These are phyloP conservation scores for Aurelia coerulea DNA, from an alignment of 30 jellyfish, hydroid and myxozoan species.

Conservation along the genomic window DNA sequence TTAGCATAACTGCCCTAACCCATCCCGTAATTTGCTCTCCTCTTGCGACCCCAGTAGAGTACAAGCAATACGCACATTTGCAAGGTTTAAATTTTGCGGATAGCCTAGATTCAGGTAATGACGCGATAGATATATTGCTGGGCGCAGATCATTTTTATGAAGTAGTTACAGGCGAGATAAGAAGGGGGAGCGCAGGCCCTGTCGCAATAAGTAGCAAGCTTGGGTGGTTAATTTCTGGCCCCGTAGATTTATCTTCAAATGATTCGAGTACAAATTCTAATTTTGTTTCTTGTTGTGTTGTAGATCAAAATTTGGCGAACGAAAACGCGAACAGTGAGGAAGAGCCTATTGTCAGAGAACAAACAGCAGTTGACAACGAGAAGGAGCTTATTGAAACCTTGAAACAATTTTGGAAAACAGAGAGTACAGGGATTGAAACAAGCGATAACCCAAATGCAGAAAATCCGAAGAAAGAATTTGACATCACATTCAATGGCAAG, in stretches of 20 bases:
- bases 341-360: too few relatives aligned
- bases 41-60: too few relatives aligned
- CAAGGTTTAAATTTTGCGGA: constrained; percentile 11
- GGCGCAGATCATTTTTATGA: too few relatives aligned
- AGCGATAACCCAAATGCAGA: too few relatives aligned
- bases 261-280: constrained; percentile 1
- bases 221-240: constrained; percentile 56
- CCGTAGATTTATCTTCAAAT: background rate
- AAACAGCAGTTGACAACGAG: too few relatives aligned
- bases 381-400: background rate
- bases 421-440: background rate
- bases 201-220: constrained; percentile 42
- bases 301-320: constrained; percentile 12
- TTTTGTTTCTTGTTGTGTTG: constrained; percentile 1
- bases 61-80: constrained; percentile 14
- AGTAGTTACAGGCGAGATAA: constrained; percentile 28
- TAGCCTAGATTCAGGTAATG: background rate
- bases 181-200: constrained; percentile 33
- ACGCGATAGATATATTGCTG: constrained; percentile 18
- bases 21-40: too few relatives aligned
- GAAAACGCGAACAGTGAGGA: too few relatives aligned
- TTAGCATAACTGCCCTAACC: too few relatives aligned
- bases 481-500: too few relatives aligned
- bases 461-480: too few relatives aligned
- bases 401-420: background rate